A percentile compares a stretch with the other conserved stretches of the same genome.
Conservation (phyloP, 2,113 vertebrate genomes). For the Catharus minimus region DNA sequence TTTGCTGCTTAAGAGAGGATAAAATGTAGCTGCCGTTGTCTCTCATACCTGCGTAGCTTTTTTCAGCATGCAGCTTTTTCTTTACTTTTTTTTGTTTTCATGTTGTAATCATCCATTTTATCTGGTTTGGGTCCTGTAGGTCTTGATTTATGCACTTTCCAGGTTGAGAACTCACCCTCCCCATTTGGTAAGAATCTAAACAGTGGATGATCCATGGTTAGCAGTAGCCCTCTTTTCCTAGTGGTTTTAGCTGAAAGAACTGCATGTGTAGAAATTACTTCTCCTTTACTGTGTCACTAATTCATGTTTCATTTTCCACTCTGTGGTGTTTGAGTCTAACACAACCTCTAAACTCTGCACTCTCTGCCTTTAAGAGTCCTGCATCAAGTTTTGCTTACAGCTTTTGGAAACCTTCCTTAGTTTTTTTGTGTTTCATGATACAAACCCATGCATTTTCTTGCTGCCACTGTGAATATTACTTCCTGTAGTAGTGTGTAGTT, state of each 20-base stretch:
- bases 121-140: conserved; percentile 96
- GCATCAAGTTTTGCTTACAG: conserved; percentile 7
- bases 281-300: conserved; percentile 68
- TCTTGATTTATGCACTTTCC: conserved; percentile 99
- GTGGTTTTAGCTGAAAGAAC: conserved; percentile 54
- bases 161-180: conserved; percentile 89
- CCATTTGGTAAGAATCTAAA: conserved; percentile 92
- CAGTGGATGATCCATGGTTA: conserved; percentile 80
- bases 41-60: conserved; percentile 50
- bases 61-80: conserved; percentile 60
- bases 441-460: conserved; percentile 50
- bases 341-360: not conserved
- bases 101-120: conserved; percentile 89
- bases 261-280: conserved; percentile 69
- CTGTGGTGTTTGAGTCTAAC: conserved; percentile 39
- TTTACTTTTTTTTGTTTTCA: conserved; percentile 54
- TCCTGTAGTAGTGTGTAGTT: conserved; percentile 13
- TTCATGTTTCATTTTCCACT: conserved; percentile 31
- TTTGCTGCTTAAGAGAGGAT: conserved; percentile 50
- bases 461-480: not conserved
- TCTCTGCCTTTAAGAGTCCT: not conserved
- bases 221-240: conserved; percentile 75
- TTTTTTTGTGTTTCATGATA: conserved; percentile 21
- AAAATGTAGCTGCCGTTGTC: conserved; percentile 28
- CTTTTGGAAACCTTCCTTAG: conserved; percentile 6